Evolutionary conservation across 2,888 invertebrate species (phyloP).

Genomic region (Platycnemis pennipes): DNA sequence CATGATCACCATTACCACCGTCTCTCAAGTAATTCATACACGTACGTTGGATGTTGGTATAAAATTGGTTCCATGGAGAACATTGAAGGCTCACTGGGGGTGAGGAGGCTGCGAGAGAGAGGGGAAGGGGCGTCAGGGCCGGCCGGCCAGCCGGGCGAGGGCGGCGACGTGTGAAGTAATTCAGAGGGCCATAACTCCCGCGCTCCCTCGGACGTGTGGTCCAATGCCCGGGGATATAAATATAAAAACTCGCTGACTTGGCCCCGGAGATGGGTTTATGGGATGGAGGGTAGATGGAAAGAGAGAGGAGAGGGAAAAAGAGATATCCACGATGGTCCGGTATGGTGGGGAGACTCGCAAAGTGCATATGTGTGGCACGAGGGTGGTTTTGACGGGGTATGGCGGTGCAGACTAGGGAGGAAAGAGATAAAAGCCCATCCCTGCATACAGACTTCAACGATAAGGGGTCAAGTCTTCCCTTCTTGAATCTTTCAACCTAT

Average conservation of each 20-base stretch:
- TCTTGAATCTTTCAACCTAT: too few species aligned
- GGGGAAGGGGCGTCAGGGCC: neutral
- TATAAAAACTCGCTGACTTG: constrained; percentile 59
- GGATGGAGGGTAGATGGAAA: neutral
- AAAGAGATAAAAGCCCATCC: neutral
- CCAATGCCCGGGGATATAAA: constrained; percentile 43
- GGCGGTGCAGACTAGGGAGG: neutral
- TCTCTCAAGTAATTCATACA: too few species aligned
- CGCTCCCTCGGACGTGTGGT: constrained; percentile 31
- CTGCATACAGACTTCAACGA: neutral
- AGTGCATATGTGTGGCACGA: neutral
- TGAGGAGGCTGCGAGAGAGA: neutral
- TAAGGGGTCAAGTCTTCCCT: neutral
- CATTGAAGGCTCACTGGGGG: too few species aligned
- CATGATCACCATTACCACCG: too few species aligned
- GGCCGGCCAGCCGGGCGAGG: neutral
- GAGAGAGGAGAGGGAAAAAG: neutral
- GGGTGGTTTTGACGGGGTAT: neutral
- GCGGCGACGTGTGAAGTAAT: constrained; percentile 58
- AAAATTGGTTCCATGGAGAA: too few species aligned
- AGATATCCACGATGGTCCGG: neutral
- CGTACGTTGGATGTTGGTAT: too few species aligned
- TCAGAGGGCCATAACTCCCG: constrained; percentile 55
- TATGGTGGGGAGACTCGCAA: neutral
- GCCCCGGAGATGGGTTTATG: constrained; percentile 48